A percentile compares a stretch with the other conserved stretches of the same genome.
These are phyloP conservation scores for Ancistrus triradiatus DNA, from an alignment of 2,113 vertebrate genomes.

Conservation along the genomic window DNA sequence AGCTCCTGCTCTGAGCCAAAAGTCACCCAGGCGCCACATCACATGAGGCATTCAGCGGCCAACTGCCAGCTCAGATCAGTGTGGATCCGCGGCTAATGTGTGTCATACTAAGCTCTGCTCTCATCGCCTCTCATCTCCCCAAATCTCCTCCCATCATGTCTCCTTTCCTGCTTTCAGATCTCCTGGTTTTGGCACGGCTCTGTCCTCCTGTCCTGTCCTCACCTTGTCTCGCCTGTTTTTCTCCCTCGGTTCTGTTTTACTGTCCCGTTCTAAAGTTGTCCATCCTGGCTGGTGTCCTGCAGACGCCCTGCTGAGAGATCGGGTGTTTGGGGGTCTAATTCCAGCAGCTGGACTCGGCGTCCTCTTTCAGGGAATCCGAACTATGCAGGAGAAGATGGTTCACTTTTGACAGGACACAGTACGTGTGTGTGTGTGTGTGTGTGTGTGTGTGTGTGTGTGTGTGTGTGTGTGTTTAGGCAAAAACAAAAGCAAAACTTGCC, in stretches of 20 bases:
- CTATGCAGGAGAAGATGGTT: background rate
- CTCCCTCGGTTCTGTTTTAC: background rate
- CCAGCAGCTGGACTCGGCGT: constrained; percentile 9
- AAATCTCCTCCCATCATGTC: constrained; percentile 9
- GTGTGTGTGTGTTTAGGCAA: background rate
- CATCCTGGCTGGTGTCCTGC: background rate
- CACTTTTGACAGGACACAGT: background rate
- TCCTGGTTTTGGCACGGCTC: background rate
- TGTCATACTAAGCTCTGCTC: constrained; percentile 10
- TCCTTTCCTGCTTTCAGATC: constrained; percentile 10
- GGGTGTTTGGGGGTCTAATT: constrained; percentile 1
- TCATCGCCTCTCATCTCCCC: background rate
- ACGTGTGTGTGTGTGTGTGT: background rate
- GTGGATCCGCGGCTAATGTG: constrained; percentile 15
- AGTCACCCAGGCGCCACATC: constrained; percentile 60
- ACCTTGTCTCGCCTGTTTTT: background rate
- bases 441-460: constrained; percentile 3
- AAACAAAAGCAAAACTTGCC: too few relatives aligned
- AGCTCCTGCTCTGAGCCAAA: constrained; percentile 45
- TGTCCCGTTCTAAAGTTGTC: background rate
- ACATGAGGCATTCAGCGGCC: constrained; percentile 36
- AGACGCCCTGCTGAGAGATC: constrained; percentile 2
- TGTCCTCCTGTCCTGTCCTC: constrained; percentile 1
- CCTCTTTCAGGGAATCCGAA: constrained; percentile 16
- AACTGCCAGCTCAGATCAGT: constrained; percentile 44